Percentiles rank a stretch among this genome's conserved stretches.
These are phyloP conservation scores for Phengaris alcon DNA, from an alignment of 2,888 invertebrate genomes.

Conservation along the genomic window DNA sequence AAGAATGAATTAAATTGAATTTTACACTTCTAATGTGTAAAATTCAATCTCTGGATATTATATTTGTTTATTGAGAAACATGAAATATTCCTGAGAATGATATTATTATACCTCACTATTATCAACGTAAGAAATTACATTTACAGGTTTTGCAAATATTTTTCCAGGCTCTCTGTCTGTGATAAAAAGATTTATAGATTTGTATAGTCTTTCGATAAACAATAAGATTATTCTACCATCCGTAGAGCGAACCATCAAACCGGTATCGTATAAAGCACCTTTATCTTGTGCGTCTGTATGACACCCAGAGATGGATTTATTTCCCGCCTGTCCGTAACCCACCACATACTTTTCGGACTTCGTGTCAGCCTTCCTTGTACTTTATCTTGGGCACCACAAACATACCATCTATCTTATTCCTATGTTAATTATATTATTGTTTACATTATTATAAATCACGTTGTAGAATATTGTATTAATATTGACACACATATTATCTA, in stretches of 20 bases:
- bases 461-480: background rate
- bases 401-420: background rate
- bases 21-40: no score
- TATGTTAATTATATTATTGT: background rate
- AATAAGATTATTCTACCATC: slow-evolving; percentile 12
- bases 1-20: no score
- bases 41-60: no score
- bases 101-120: no score
- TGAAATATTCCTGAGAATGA: no score
- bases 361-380: slow-evolving; percentile 20
- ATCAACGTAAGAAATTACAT: background rate
- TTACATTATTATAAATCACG: slow-evolving; percentile 14
- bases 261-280: slow-evolving; percentile 23
- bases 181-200: slow-evolving; percentile 21
- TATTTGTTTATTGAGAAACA: no score
- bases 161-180: background rate
- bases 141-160: background rate
- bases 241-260: slow-evolving; percentile 9
- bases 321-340: slow-evolving; percentile 18
- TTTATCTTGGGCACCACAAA: slow-evolving; percentile 6
- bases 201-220: slow-evolving; percentile 13
- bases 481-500: background rate
- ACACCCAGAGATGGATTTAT: slow-evolving; percentile 26
- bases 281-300: slow-evolving; percentile 23
- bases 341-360: slow-evolving; percentile 22